Evolutionary conservation across 2,797 vertebrate species (phyloP), one percentile per base, ranked within the genome.

Genomic region (Trachurus trachurus): DNA sequence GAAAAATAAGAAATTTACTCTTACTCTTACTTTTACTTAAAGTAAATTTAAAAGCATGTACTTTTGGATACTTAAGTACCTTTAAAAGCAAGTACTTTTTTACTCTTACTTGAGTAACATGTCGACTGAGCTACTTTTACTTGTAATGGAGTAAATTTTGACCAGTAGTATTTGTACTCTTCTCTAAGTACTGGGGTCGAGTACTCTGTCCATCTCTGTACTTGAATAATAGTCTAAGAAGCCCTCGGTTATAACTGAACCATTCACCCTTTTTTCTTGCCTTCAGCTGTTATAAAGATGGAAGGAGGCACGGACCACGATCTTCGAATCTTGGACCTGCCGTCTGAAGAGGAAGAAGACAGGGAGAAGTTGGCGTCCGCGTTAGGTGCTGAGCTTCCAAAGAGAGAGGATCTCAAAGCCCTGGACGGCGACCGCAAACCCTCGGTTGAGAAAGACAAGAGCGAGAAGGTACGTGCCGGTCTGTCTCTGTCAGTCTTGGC

Each of bases 241-340:
- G 34, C 34, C 5, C 11, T 54, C 9, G 21, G 3, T 26, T 52
- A 19, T 44, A 15, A 17, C 17, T 86, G n/a, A 84, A 71, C 42
- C 19, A 9, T 19, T 21, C 26, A 0, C 15, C 1, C 60, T 12
- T 71, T 12, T 71, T 71, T 9, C 15, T 66, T 52, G 8, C 67
- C 19, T 22, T 42, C 40, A 98, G 97, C 97, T 15, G 97, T 98
- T 68, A 98, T 98, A 85, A 98, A 98, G 91, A 98, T 98, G 97
- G 97, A 98, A 89, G 97, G 97, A 45, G 97, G 97, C 13, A 96
- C 95, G 0, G 97, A 98, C 69, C 94, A 96, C 1, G 97, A 98
- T 70, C 92, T 98, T 71, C 96, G 96, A 9, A 97, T 98, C 82
- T 85, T 98, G 83, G 97, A 98, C 63, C 92, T 97, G 87, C 93